Base-by-base conservation (phyloP, 2,113 vertebrate genomes). In the Notothenia coriiceps region DNA sequence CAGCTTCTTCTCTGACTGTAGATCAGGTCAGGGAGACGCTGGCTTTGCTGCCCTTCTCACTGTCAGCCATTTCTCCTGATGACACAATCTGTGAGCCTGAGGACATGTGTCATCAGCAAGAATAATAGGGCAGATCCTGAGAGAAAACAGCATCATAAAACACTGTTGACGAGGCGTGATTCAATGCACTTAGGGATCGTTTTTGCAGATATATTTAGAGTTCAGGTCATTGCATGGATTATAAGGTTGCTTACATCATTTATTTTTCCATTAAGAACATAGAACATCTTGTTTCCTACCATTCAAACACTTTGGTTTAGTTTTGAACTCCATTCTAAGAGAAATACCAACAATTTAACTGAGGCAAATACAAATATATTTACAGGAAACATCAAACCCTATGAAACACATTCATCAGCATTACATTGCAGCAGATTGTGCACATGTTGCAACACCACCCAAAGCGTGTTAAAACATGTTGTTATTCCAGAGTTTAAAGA, bases 31-130 rank as follows among this genome's bases (percentile, higher is more conserved):
- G 54, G 44, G 22, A 68, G 71, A 79, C 40, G 22, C 20, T 65
- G 83, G 79, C 80, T 74, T 86, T 57, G 56, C 61, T 87, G 74
- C 54, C 57, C 66, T 79, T 85, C 63, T 65, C 77, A 59, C 66
- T 78, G 66, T 54, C 17, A 74, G 33, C 66, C 72, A n/a, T 80
- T 73, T 77, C 73, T 20, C 63, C 29, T 29, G 29, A 29, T 29
- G 29, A 29, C 29, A 29, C 29, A 29, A 29, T 74, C 54, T 52
- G 77, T 5, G 70, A 54, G 40, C 77, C 61, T 44, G 60, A 77
- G 78, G 65, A 83, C 52, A 49, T 8, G 6, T 40, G 35, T 55
- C 2, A 67, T 83, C 73, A 83, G 87, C 65, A 85, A 64, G 83
- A 86, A 80, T 50, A 71, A 74, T 74, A 76, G 77, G 70, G 63